Evolutionary conservation across 2,797 vertebrate species (phyloP).

Genomic region (Fringilla coelebs): DNA sequence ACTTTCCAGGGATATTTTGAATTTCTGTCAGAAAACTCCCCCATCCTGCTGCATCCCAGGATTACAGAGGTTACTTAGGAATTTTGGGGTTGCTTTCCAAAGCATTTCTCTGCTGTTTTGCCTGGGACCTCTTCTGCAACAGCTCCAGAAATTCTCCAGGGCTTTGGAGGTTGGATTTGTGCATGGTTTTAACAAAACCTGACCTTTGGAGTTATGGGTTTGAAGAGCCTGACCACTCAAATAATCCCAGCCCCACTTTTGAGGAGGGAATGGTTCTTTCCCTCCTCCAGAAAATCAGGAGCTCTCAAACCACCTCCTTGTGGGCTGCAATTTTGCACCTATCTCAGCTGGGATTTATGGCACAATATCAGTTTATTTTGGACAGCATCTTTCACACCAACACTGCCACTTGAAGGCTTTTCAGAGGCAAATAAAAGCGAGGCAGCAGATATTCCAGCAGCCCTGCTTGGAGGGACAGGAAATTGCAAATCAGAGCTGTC

Average conservation of each 20-base stretch:
- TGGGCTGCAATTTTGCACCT: not conserved
- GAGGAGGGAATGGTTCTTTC: not conserved
- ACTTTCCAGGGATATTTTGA: not conserved
- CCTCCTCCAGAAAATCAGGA: not conserved
- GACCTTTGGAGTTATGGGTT: not conserved
- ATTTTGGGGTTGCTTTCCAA: not conserved
- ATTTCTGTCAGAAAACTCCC: not conserved
- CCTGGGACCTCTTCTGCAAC: not conserved
- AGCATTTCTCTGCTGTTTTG: not conserved
- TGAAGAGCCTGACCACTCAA: not conserved
- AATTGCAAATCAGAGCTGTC: not conserved
- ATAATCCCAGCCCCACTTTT: not conserved
- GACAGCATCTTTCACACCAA: slow-evolving; percentile 1
- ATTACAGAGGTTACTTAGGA: not conserved
- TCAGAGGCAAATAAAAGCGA: not conserved
- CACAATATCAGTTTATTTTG: slow-evolving; percentile 11
- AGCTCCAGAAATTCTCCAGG: not conserved
- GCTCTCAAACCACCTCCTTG: not conserved
- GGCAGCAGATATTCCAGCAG: no score
- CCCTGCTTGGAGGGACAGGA: no score
- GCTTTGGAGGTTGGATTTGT: not conserved
- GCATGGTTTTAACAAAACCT: not conserved
- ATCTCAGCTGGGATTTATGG: slow-evolving; percentile 3
- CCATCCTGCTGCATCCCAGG: no score
- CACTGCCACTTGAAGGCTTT: not conserved